Evolutionary conservation across 2,888 invertebrate species (phyloP).

Genomic region (Mallateleia sp.): DNA sequence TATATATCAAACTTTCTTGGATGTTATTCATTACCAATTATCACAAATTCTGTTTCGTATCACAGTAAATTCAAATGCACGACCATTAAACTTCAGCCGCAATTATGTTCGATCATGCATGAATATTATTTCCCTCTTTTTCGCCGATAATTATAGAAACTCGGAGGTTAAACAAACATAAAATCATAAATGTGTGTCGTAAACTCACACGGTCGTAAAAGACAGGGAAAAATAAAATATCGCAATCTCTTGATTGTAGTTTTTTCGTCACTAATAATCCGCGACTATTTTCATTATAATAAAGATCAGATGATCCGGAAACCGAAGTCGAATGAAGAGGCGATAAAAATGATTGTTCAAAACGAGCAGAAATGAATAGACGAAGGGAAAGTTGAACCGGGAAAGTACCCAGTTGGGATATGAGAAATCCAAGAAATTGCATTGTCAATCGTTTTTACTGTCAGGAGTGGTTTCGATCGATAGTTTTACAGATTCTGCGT

Average conservation of each 20-base stretch:
- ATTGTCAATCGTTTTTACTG: constrained; percentile 71
- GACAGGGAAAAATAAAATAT: background rate
- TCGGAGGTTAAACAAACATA: constrained; percentile 37
- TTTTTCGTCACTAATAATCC: too few relatives aligned
- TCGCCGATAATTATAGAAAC: constrained; percentile 43
- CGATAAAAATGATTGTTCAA: constrained; percentile 42
- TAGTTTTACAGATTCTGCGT: constrained; percentile 62
- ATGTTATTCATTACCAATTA: constrained; percentile 54
- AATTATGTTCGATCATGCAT: constrained; percentile 53
- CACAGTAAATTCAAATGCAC: constrained; percentile 18
- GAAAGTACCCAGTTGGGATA: constrained; percentile 60
- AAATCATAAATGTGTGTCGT: background rate
- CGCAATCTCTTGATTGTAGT: background rate
- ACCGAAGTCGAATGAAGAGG: constrained; percentile 27
- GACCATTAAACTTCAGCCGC: constrained; percentile 36
- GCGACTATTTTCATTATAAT: background rate
- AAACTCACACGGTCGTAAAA: background rate
- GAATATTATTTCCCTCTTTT: constrained; percentile 32
- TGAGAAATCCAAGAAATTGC: constrained; percentile 70
- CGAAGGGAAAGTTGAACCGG: constrained; percentile 66
- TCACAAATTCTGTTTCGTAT: constrained; percentile 30
- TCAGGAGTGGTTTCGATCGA: constrained; percentile 56
- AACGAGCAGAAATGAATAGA: constrained; percentile 35
- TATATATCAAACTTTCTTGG: constrained; percentile 50
- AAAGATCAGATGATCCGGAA: background rate